phyloP scores from a whole-genome alignment of 92 coral and sea anemone genomes.

The Heliopora coerulea region DNA sequence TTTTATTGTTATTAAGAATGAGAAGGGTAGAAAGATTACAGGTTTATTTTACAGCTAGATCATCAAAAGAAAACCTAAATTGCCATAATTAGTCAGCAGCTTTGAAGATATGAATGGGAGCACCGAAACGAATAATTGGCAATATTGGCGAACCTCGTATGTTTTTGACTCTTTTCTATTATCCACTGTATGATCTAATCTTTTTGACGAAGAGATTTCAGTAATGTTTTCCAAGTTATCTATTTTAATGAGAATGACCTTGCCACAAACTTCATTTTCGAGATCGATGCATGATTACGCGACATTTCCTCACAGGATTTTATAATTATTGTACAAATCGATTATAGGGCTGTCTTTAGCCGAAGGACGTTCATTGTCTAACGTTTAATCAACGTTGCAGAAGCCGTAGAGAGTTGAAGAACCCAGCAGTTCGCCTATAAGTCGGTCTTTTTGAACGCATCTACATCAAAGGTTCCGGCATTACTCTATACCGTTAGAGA shows the following conservation, averaged over 20 bases:
- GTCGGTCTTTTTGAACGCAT: slow-evolving; percentile 46
- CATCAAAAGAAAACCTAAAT: slow-evolving; percentile 48
- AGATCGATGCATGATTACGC: not conserved
- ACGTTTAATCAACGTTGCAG: slow-evolving; percentile 33
- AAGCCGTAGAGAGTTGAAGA: slow-evolving; percentile 43
- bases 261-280: slow-evolving; percentile 23
- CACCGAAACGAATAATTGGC: slow-evolving; percentile 51
- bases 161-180: slow-evolving; percentile 26
- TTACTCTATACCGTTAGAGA: slow-evolving; percentile 42
- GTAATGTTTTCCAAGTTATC: slow-evolving; percentile 2
- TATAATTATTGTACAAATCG: slow-evolving; percentile 20
- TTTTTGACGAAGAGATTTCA: slow-evolving; percentile 1
- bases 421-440: slow-evolving; percentile 49
- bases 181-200: slow-evolving; percentile 21
- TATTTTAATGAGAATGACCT: slow-evolving; percentile 35
- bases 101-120: slow-evolving; percentile 46
- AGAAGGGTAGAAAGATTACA: slow-evolving; percentile 45
- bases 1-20: slow-evolving; percentile 45
- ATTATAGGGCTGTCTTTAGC: slow-evolving; percentile 31
- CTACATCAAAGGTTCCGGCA: slow-evolving; percentile 45
- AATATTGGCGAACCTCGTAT: slow-evolving; percentile 34
- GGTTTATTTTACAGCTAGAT: slow-evolving; percentile 39
- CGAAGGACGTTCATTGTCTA: slow-evolving; percentile 37
- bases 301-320: slow-evolving; percentile 16
- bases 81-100: slow-evolving; percentile 46